Evolutionary conservation across 2,888 invertebrate genomes (phyloP).

Genomic region (Troides helena): DNA sequence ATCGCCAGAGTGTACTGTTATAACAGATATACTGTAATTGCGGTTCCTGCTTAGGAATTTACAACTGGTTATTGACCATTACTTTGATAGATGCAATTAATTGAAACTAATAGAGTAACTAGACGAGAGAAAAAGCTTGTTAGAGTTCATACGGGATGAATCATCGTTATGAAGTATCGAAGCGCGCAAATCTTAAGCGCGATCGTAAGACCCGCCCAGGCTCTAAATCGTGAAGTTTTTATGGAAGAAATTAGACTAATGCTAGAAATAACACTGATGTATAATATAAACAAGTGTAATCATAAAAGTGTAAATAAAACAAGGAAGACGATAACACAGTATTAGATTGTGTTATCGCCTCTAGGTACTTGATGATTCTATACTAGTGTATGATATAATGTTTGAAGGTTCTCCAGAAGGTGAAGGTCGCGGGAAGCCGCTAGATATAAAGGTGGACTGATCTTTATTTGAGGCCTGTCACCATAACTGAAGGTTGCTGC

Average conservation of each 20-base stretch:
- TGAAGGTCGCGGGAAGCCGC: too few relatives aligned
- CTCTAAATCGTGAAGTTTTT: constrained; percentile 8
- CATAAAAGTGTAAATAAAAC: too few relatives aligned
- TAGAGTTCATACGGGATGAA: constrained; percentile 19
- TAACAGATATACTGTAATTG: not conserved
- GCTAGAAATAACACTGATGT: not conserved
- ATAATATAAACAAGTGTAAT: too few relatives aligned
- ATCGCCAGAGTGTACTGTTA: too few relatives aligned
- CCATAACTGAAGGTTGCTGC: too few relatives aligned
- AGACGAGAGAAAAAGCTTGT: constrained; percentile 26
- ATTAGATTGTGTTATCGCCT: too few relatives aligned
- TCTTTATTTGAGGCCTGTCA: too few relatives aligned
- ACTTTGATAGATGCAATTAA: constrained; percentile 21
- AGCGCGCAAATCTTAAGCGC: constrained; percentile 10
- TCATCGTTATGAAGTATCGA: constrained; percentile 10
- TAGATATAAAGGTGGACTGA: too few relatives aligned
- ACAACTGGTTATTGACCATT: constrained; percentile 1
- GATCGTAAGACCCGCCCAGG: constrained; percentile 15
- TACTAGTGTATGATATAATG: too few relatives aligned
- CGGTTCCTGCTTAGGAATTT: not conserved
- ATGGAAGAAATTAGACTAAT: not conserved
- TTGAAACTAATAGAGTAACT: constrained; percentile 28
- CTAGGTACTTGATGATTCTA: too few relatives aligned
- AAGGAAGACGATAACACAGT: too few relatives aligned
- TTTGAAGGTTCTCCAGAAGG: too few relatives aligned